phyloP scores from a whole-genome alignment of 2,888 invertebrate species.

The Craniophora ligustri region DNA sequence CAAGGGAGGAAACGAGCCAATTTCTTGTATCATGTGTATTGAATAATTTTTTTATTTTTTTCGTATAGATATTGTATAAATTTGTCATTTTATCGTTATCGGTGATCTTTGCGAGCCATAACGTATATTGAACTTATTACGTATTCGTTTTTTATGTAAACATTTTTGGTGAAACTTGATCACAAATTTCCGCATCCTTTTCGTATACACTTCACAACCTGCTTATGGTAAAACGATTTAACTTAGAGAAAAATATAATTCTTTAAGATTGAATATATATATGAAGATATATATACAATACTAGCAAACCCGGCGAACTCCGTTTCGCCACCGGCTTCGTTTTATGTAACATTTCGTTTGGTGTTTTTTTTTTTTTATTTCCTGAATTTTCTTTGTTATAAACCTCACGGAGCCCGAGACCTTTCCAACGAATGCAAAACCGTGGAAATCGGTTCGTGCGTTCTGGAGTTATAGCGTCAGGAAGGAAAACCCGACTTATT shows the following conservation, averaged over 20 bases:
- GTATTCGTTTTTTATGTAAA: conserved; percentile 21
- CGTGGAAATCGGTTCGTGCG: too few relatives aligned
- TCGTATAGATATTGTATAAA: conserved; percentile 47
- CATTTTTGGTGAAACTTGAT: conserved; percentile 15
- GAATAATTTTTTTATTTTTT: conserved; percentile 64
- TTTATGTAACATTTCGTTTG: too few relatives aligned
- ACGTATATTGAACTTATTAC: conserved; percentile 33
- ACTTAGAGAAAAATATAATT: background rate
- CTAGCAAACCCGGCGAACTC: too few relatives aligned
- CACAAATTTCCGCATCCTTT: background rate
- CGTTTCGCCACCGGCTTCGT: too few relatives aligned
- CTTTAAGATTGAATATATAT: too few relatives aligned
- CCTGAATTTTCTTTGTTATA: too few relatives aligned
- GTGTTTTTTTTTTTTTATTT: too few relatives aligned
- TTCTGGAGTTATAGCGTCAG: too few relatives aligned
- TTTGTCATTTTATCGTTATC: conserved; percentile 51
- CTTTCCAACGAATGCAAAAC: too few relatives aligned
- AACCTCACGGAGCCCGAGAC: too few relatives aligned
- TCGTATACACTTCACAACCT: background rate
- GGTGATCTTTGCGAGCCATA: conserved; percentile 39
- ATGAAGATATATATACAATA: too few relatives aligned
- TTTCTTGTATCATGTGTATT: conserved; percentile 67
- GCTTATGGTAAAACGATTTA: background rate
- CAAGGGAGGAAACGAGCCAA: conserved; percentile 65
- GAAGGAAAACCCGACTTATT: too few relatives aligned